Evolutionary conservation across 2,113 vertebrate species (phyloP).

Genomic region (Varanus komodoensis): DNA sequence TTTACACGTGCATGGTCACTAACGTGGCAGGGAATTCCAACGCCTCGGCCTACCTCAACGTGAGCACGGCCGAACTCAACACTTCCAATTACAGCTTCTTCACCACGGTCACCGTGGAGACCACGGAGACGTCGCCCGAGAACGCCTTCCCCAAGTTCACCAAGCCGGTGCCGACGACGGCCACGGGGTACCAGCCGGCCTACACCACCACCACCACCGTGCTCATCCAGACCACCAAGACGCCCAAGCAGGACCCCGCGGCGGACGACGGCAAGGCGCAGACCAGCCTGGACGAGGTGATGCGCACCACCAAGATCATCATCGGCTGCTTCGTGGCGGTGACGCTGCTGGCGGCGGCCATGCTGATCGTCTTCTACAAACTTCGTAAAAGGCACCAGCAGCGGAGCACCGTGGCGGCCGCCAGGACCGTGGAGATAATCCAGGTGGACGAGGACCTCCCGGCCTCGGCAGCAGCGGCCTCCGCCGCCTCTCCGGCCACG

Average conservation of each 20-base stretch:
- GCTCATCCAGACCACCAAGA: slow-evolving; percentile 90
- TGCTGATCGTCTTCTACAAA: slow-evolving; percentile 98
- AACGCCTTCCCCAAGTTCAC: slow-evolving; percentile 87
- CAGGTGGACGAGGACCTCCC: slow-evolving; percentile 93
- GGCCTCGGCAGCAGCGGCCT: slow-evolving; percentile 57
- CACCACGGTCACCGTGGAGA: slow-evolving; percentile 95
- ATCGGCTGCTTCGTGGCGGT: slow-evolving; percentile 98
- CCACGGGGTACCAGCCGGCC: slow-evolving; percentile 94
- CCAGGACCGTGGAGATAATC: slow-evolving; percentile 94
- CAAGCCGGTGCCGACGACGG: slow-evolving; percentile 89
- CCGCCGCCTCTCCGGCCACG: slow-evolving; percentile 67
- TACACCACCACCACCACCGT: slow-evolving; percentile 96
- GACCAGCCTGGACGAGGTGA: slow-evolving; percentile 95
- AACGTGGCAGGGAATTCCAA: slow-evolving; percentile 98
- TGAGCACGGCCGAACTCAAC: slow-evolving; percentile 96
- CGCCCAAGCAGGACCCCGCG: slow-evolving; percentile 88
- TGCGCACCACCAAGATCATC: slow-evolving; percentile 99
- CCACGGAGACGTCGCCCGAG: slow-evolving; percentile 89
- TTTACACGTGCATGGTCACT: slow-evolving; percentile 98
- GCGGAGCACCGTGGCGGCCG: slow-evolving; percentile 91
- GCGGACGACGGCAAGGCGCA: slow-evolving; percentile 84
- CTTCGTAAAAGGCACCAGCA: slow-evolving; percentile 97
- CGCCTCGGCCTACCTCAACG: slow-evolving; percentile 96
- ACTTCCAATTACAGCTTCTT: slow-evolving; percentile 98
- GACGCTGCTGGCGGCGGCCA: slow-evolving; percentile 93